These are phyloP conservation scores for Pantherophis vulpinus DNA, from an alignment of 2,797 vertebrate genomes.

Conservation along the genomic window DNA sequence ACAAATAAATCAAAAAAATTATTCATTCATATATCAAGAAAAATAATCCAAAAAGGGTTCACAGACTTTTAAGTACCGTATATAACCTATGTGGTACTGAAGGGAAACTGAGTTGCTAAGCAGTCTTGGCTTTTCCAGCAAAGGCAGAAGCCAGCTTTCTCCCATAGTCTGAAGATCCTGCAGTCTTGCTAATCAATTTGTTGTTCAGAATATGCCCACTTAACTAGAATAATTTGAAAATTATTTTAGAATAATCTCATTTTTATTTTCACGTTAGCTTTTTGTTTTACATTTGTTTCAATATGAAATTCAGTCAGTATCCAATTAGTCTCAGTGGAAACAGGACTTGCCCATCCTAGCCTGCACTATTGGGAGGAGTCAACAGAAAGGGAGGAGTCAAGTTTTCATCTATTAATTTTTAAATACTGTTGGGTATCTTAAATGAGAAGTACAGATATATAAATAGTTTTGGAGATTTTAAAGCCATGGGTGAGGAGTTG, in stretches of 20 bases:
- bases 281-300: background rate
- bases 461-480: background rate
- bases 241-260: background rate
- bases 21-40: background rate
- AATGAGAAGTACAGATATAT: background rate
- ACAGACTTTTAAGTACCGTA: background rate
- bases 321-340: background rate
- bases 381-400: too few relatives aligned
- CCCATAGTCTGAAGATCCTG: background rate
- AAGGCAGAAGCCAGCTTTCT: background rate
- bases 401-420: background rate
- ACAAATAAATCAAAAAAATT: background rate
- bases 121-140: background rate
- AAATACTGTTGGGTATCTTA: background rate
- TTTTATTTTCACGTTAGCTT: background rate
- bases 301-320: background rate
- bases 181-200: background rate
- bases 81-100: background rate
- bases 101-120: background rate
- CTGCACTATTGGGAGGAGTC: background rate
- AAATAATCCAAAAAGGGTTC: background rate
- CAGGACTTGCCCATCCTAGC: background rate
- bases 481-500: background rate
- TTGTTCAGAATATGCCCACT: background rate
- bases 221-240: background rate